Evolutionary conservation across 30 jellyfish, hydroid and myxozoan species (phyloP), one percentile per base, ranked within the genome.

Genomic region (Cassiopea xamachana): DNA sequence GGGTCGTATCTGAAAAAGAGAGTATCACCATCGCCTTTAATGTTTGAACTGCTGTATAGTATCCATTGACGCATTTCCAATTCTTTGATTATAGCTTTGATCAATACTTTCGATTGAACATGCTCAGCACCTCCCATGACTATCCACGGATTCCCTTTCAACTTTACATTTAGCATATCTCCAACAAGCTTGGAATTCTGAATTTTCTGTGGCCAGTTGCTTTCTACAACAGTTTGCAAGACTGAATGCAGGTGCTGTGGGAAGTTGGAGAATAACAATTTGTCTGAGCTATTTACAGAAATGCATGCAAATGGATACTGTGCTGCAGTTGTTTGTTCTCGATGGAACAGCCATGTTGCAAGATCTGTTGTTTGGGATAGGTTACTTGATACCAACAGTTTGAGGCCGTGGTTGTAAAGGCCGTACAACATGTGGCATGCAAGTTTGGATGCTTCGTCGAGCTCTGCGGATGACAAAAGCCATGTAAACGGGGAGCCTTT

Each of bases 131-230:
- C 50, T 50, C 90, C 86, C 7, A 46, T 13, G 45, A 72, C 64
- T 82, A 76, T 47, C 97, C 97, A 91, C 12, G 93, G 91, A 69
- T 83, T 43, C 4, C 93, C 97, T 51, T 73, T 83, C 72, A 91
- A 68, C 46, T 91, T 91, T 19, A 91, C 62, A 10, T 91, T 87
- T 84, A 83, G 51, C 58, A 60, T 7, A 13, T 71, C 84, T 12
- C 75, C 83, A 8, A 69, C n/a, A 3, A 5, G 10, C 84, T 69
- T 73, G 46, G 91, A 12, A 73, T 69, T 71, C 74, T 83, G 81
- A 69, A 83, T 83, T 8, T 48, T 27, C 19, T 69, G 14, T 0
- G 81, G 91, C 91, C 88, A 80, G 55, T 80, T 58, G 51, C 55
- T 51, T 69, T 73, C 78, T 9, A 89, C 89, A 17, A 82, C 85